Conservation (phyloP, 2,888 invertebrate species). For the Thecocarcelia acutangulata region DNA sequence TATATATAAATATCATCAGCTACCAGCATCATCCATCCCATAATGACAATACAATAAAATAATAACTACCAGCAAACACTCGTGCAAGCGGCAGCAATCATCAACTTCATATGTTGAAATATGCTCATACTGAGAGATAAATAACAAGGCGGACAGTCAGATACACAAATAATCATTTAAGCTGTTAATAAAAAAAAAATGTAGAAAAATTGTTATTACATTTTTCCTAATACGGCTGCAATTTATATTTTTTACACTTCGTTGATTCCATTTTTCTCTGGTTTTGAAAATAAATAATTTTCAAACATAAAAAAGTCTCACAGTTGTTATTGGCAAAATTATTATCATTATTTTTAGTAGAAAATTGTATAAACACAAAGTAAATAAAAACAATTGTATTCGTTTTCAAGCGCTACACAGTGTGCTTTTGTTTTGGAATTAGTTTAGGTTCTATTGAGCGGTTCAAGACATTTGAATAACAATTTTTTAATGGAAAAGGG, state of each 20-base stretch:
- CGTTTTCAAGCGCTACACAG: too few species aligned
- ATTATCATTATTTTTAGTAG: neutral
- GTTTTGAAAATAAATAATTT: conserved; percentile 15
- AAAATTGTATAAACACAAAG: neutral
- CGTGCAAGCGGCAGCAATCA: neutral
- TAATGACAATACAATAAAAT: conserved; percentile 33
- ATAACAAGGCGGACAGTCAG: neutral
- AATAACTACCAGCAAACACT: conserved; percentile 15
- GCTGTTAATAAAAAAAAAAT: neutral
- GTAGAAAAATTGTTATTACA: conserved; percentile 20
- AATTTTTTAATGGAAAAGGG: too few species aligned
- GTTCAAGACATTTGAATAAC: too few species aligned
- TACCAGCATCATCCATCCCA: conserved; percentile 27
- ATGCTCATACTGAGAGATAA: neutral
- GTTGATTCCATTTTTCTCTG: conserved; percentile 28
- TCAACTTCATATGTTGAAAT: neutral
- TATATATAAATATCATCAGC: conserved; percentile 9
- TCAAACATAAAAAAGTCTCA: conserved; percentile 7
- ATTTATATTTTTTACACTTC: conserved; percentile 48
- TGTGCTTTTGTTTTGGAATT: too few species aligned
- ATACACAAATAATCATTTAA: neutral
- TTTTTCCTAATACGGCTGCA: conserved; percentile 15
- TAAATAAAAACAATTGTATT: neutral
- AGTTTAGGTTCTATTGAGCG: too few species aligned
- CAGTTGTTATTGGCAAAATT: conserved; percentile 11